Evolutionary conservation across 2,113 vertebrate species (phyloP), one percentile per base, ranked within the genome.

Genomic region (Picathartes gymnocephalus): DNA sequence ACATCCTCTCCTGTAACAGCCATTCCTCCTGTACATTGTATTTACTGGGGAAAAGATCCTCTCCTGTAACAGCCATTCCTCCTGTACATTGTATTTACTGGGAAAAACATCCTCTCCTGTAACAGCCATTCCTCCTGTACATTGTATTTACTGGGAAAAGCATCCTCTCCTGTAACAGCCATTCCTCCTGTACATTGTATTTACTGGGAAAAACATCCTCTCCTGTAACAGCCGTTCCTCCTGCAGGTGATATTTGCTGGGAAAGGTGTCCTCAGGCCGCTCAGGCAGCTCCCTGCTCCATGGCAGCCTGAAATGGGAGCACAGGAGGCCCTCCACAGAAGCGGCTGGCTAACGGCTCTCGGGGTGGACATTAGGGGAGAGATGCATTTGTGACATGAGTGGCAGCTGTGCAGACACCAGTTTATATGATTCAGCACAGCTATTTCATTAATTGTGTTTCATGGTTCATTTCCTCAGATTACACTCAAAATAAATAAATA

Each of bases 371-470:
- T 95, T 93, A 93, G 45, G 70, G n/a, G 7, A 51, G 94, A 96
- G 90, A 79, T 81, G 72, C 70, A 70, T 81, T 93, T 84, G 96
- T 95, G 94, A 95, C 73, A 90, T 85, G 95, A 96, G 86, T 92
- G 72, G 87, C 77, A 87, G 94, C 94, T 96, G 96, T 95, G 95
- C 88, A 56, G 88, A 88, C 94, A 95, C 81, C 82, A 93, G 83
- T 95, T 95, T 91, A 94, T 95, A 83, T 87, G 70, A 81, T 96
- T 96, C 91, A 94, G 83, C 96, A 92, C 84, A 97, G 94, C 93
- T 95, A 96, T 98, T 97, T 96, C 95, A 97, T 95, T 98, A 97
- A 97, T 93, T 94, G 94, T 27, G 81, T 98, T 98, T 97, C 93
- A 95, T 8, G 73, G 93, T 97, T 98, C 95, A 96, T 98, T 98